These are phyloP conservation scores for Smittia aterrima DNA, from an alignment of 2,888 invertebrate genomes.

Conservation along the genomic window DNA sequence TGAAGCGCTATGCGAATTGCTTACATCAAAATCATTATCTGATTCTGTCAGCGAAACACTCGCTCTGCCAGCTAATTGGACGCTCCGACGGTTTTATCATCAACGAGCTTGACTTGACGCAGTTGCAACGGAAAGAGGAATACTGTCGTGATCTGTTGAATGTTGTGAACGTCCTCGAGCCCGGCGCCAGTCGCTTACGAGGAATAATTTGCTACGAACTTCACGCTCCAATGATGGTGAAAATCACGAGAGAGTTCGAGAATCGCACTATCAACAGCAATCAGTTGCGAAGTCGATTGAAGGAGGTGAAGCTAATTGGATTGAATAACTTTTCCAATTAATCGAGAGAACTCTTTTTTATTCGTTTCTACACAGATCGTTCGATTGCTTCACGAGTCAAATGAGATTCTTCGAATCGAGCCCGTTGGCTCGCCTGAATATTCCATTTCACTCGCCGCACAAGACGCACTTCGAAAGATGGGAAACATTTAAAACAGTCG, in stretches of 20 bases:
- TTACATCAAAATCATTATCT: constrained; percentile 67
- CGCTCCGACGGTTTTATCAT: constrained; percentile 69
- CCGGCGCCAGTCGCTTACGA: constrained; percentile 74
- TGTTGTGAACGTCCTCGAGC: constrained; percentile 73
- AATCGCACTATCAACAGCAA: constrained; percentile 61
- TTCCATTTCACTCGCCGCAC: constrained; percentile 69
- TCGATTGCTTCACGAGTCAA: constrained; percentile 64
- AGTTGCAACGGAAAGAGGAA: constrained; percentile 69
- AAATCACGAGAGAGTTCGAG: constrained; percentile 68
- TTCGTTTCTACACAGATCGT: constrained; percentile 43
- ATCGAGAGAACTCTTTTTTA: neutral
- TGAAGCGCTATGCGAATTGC: constrained; percentile 63
- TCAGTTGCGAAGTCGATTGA: constrained; percentile 64
- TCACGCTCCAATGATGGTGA: constrained; percentile 79
- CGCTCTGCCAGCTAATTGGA: constrained; percentile 78
- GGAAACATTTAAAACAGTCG: constrained; percentile 48
- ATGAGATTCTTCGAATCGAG: constrained; percentile 67
- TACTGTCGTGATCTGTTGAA: constrained; percentile 71
- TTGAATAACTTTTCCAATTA: neutral
- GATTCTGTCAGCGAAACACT: constrained; percentile 66
- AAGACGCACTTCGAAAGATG: constrained; percentile 64
- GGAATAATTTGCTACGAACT: constrained; percentile 78
- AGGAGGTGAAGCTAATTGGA: constrained; percentile 58
- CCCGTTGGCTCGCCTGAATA: constrained; percentile 69
- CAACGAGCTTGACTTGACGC: constrained; percentile 67